These are phyloP conservation scores for Epizoanthus fatuus DNA, from an alignment of 92 coral and sea anemone genomes.

Conservation along the genomic window DNA sequence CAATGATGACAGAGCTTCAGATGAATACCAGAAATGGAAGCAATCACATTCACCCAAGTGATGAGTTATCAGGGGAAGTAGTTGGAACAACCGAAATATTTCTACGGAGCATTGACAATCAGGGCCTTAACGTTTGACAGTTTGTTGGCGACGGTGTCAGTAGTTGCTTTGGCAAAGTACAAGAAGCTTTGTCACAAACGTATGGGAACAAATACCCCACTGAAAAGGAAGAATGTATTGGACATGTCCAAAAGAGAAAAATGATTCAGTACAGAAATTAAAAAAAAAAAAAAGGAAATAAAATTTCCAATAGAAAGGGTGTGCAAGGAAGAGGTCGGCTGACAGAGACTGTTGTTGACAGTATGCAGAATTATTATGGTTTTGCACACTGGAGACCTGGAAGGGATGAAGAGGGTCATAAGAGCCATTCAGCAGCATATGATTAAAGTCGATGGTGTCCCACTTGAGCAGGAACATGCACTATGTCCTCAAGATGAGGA, in stretches of 20 bases:
- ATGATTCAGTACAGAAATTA: constrained; percentile 25
- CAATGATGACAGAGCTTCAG: constrained; percentile 28
- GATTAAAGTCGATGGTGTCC: constrained; percentile 24
- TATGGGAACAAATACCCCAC: constrained; percentile 44
- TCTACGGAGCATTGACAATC: constrained; percentile 29
- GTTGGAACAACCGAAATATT: constrained; percentile 73
- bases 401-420: constrained; percentile 52
- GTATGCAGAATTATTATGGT: too few species aligned
- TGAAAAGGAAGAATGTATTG: constrained; percentile 71
- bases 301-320: constrained; percentile 55
- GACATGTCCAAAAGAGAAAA: constrained; percentile 66
- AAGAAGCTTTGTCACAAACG: constrained; percentile 53
- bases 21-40: constrained; percentile 58
- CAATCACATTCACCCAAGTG: constrained; percentile 35
- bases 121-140: constrained; percentile 50
- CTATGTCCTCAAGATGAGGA: constrained; percentile 53
- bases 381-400: constrained; percentile 40
- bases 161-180: constrained; percentile 67
- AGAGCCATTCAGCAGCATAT: constrained; percentile 63
- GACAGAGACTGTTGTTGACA: constrained; percentile 61
- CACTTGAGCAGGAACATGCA: constrained; percentile 55
- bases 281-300: constrained; percentile 41
- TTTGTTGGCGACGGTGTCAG: constrained; percentile 78
- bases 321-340: constrained; percentile 61
- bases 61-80: constrained; percentile 61